Conservation (phyloP, 2,113 vertebrate genomes). For the Dromiciops gliroides region DNA sequence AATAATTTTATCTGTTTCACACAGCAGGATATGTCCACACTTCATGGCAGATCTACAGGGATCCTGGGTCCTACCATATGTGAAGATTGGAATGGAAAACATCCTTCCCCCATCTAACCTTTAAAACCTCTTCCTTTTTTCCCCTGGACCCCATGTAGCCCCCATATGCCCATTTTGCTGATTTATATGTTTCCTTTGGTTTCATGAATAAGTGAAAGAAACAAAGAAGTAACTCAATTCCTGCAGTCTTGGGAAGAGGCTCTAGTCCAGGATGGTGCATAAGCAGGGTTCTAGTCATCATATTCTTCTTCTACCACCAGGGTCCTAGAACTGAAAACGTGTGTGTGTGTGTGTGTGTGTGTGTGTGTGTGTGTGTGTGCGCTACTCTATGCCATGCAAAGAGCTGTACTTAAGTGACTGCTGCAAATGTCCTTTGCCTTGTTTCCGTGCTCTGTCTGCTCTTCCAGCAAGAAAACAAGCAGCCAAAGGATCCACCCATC, state of each 20-base stretch:
- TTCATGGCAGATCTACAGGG: neutral
- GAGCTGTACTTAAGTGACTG: neutral
- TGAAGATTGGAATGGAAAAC: neutral
- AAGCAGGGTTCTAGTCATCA: neutral
- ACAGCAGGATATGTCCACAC: neutral
- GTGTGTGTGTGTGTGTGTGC: no score
- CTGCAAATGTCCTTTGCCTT: neutral
- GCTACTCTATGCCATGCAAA: neutral
- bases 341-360: neutral
- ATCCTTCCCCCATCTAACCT: neutral
- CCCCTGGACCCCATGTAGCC: neutral
- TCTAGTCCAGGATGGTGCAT: neutral
- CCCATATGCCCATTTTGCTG: neutral
- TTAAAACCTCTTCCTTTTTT: neutral
- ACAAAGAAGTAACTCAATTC: neutral
- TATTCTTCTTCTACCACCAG: neutral
- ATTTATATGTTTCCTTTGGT: neutral
- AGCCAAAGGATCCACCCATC: neutral
- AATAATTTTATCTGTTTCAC: neutral
- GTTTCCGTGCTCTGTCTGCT: no score
- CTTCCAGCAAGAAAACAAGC: neutral
- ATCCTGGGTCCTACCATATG: neutral
- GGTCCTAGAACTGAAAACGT: neutral
- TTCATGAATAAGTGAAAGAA: neutral
- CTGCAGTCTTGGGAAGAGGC: neutral